phyloP scores from a whole-genome alignment of 2,888 invertebrate genomes.

The Apotomis turbidana region DNA sequence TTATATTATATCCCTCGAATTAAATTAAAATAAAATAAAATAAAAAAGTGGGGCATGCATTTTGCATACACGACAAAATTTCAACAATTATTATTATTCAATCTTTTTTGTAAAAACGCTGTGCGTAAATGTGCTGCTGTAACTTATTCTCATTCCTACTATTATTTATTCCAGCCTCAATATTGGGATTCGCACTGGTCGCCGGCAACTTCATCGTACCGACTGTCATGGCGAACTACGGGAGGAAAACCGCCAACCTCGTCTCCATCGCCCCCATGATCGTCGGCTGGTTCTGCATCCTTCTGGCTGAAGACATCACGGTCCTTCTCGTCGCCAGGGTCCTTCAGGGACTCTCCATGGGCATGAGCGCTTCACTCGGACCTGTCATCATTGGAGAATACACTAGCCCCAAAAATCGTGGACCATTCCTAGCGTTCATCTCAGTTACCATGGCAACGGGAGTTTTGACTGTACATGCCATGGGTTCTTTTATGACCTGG shows the following conservation, averaged over 20 bases:
- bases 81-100: too few relatives aligned
- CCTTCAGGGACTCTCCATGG: constrained; percentile 72
- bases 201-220: constrained; percentile 59
- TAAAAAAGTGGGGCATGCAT: too few relatives aligned
- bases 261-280: constrained; percentile 71
- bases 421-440: constrained; percentile 81
- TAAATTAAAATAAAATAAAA: too few relatives aligned
- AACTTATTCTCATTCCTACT: neutral
- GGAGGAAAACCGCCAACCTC: constrained; percentile 76
- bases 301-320: constrained; percentile 60
- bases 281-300: constrained; percentile 79
- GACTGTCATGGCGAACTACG: constrained; percentile 76
- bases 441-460: constrained; percentile 83
- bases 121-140: too few relatives aligned
- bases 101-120: too few relatives aligned
- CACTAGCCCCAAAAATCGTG: constrained; percentile 82
- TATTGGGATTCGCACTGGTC: constrained; percentile 59
- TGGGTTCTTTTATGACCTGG: constrained; percentile 84
- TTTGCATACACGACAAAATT: too few relatives aligned
- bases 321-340: constrained; percentile 59
- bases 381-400: constrained; percentile 81
- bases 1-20: too few relatives aligned
- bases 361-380: constrained; percentile 71
- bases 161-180: constrained; percentile 57
- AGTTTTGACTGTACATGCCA: constrained; percentile 81